Conservation (phyloP, 2,888 invertebrate species). For the Ophraella communa region DNA sequence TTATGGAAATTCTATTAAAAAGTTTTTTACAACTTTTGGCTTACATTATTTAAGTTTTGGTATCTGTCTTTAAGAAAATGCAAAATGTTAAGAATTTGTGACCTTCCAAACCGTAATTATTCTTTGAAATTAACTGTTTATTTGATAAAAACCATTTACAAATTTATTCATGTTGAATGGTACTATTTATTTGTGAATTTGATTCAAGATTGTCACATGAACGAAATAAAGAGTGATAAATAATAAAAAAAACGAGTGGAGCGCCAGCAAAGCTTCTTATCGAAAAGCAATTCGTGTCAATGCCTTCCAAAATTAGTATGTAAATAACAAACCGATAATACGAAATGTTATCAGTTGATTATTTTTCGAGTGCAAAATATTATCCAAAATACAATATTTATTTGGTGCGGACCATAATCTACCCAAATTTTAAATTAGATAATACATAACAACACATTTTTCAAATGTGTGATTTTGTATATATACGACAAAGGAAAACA, state of each 20-base stretch:
- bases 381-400: conserved; percentile 1
- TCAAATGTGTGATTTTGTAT: not conserved
- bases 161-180: too few species aligned
- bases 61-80: too few species aligned
- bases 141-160: too few species aligned
- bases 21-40: too few species aligned
- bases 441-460: not conserved
- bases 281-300: conserved; percentile 27
- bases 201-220: too few species aligned
- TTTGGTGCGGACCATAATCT: conserved; percentile 2
- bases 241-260: not conserved
- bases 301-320: conserved; percentile 25
- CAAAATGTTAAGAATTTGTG: too few species aligned
- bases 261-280: conserved; percentile 16
- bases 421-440: not conserved
- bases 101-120: too few species aligned
- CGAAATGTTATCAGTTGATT: conserved; percentile 8
- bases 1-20: too few species aligned
- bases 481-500: not conserved
- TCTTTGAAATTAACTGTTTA: too few species aligned
- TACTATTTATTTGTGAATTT: too few species aligned
- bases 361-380: conserved; percentile 25
- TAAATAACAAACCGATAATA: conserved; percentile 27
- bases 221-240: too few species aligned
- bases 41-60: too few species aligned